These are phyloP conservation scores for Tachuris rubrigastra DNA, from an alignment of 2,113 vertebrate genomes.

Conservation along the genomic window DNA sequence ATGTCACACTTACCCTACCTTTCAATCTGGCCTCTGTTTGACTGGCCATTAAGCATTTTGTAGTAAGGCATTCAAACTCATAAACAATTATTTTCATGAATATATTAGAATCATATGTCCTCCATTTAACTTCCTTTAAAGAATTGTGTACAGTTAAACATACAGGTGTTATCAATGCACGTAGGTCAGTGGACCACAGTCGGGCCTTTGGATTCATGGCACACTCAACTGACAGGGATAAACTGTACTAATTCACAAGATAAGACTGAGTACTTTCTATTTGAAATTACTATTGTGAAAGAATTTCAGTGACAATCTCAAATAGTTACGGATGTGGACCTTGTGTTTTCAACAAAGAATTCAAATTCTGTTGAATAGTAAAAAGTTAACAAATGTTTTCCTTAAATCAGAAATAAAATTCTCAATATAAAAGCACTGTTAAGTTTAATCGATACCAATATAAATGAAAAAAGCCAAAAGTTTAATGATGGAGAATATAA, in stretches of 20 bases:
- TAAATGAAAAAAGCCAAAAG: background rate
- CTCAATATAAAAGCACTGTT: background rate
- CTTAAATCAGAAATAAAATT: background rate
- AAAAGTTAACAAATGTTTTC: background rate
- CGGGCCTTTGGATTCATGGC: background rate
- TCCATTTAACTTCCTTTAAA: background rate
- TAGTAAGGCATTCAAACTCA: background rate
- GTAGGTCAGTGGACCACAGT: background rate
- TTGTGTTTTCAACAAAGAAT: background rate
- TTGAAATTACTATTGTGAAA: background rate
- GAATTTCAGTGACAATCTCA: background rate
- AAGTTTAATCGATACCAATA: background rate
- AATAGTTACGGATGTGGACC: background rate
- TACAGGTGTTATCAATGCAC: background rate
- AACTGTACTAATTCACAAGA: background rate
- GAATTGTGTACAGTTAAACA: background rate
- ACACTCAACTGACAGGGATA: background rate
- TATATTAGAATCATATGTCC: background rate
- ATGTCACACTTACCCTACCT: too few species aligned
- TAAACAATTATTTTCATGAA: background rate
- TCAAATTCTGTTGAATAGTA: background rate
- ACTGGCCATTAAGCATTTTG: background rate
- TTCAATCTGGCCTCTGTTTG: background rate
- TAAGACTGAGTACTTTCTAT: background rate
- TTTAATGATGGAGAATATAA: background rate